Base-by-base conservation (phyloP, 2,797 vertebrate genomes). In the Crenichthys baileyi region DNA sequence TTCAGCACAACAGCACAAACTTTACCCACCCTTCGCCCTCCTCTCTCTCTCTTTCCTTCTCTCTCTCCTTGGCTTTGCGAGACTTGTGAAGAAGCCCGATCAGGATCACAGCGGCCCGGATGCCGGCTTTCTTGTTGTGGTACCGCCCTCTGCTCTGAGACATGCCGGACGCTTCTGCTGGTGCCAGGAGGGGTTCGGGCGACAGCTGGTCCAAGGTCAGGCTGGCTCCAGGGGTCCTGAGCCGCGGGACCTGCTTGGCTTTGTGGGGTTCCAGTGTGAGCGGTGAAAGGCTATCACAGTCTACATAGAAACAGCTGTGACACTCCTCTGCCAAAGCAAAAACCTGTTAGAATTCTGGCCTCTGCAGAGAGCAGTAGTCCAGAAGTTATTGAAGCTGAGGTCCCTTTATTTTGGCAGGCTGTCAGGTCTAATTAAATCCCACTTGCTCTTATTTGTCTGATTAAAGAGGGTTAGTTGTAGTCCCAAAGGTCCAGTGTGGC, bases 31-130 rank as follows among this genome's bases (percentile, higher is more conserved):
- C 90, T 91, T 93, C 91, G 1, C 81, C 91, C 83, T 94, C 94
- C 80, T 96, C 94, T 67, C 58, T 93, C 81, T 95, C 93, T 55
- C 60, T 83, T 72, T 91, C 90, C 53, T 81, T 90, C 83, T 96
- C 95, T 87, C 86, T 94, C 87, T 96, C 95, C 90, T 96, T 97
- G 92, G 97, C 97, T 86, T 94, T 96, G 75, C 94, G 92, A 77
- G 97, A 98, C 91, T 97, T 97, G 95, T 99, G 98, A 90, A 99
- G 95, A 77, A 99, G 96, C 94, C 98, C 98, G 53, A 99, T 98
- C 70, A 99, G 96, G 84, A 98, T 97, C 86, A 98, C 98, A 0
- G 98, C 98, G 0, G 98, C 98, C 72, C 97, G 96, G 61, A 99
- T 97, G 78, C 98, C 97, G 8, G 97, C 98, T 91, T 97, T 97